These are phyloP conservation scores for Phoeniculus purpureus DNA, from an alignment of 2,797 vertebrate genomes.

Conservation along the genomic window DNA sequence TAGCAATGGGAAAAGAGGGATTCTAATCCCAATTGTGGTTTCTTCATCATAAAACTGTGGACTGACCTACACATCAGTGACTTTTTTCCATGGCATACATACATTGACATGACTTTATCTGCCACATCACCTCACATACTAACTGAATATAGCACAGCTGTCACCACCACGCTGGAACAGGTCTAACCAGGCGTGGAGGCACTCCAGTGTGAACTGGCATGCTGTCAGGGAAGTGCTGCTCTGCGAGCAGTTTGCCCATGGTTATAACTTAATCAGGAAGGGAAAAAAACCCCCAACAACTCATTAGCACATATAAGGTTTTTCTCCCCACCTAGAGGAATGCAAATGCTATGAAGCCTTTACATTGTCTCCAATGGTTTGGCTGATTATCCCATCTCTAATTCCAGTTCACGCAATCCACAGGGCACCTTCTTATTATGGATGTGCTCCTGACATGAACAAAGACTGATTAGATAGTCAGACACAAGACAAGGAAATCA, in stretches of 20 bases:
- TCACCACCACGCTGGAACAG: not conserved
- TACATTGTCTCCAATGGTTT: constrained; percentile 60
- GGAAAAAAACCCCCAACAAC: not conserved
- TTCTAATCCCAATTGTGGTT: not conserved
- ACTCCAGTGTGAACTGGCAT: not conserved
- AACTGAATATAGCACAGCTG: not conserved
- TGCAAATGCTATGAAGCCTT: not conserved
- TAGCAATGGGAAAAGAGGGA: not conserved
- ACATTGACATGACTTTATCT: not conserved
- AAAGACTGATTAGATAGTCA: constrained; percentile 72
- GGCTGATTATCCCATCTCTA: constrained; percentile 73
- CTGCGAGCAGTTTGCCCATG: not conserved
- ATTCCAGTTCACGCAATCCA: constrained; percentile 57
- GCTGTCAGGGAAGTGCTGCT: not conserved
- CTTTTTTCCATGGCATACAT: not conserved
- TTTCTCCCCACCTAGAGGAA: constrained; percentile 14
- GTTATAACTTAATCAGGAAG: not conserved
- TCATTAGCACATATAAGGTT: constrained; percentile 17
- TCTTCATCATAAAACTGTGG: not conserved
- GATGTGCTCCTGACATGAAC: constrained; percentile 72
- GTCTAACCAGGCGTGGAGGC: not conserved
- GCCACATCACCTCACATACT: not conserved
- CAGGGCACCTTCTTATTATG: constrained; percentile 75
- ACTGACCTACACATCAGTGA: not conserved
- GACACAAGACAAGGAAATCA: constrained; percentile 32